phyloP scores from a whole-genome alignment of 2,888 invertebrate genomes.

The Adineta ricciae region DNA sequence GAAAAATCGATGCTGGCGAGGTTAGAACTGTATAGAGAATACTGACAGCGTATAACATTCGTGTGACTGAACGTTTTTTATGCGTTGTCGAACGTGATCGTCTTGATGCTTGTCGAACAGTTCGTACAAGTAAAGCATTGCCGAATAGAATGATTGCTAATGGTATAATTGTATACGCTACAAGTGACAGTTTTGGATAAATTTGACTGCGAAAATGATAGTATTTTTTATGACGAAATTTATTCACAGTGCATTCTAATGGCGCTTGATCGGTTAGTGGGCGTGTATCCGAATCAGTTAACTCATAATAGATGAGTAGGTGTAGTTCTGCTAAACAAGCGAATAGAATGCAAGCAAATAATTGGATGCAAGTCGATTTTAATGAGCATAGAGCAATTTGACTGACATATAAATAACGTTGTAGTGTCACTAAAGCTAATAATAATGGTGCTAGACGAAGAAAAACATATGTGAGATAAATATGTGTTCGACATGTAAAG shows the following conservation, averaged over 20 bases:
- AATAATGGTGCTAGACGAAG: neutral
- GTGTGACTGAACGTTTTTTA: neutral
- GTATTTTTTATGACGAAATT: neutral
- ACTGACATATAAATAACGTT: slow-evolving; percentile 13
- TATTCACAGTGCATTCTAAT: neutral
- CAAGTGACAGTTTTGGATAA: neutral
- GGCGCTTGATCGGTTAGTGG: neutral
- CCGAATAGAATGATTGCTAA: neutral
- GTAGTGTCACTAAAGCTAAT: neutral
- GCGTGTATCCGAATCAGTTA: neutral
- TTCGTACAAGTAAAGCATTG: slow-evolving; percentile 10
- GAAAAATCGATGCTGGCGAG: neutral
- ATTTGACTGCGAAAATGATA: neutral
- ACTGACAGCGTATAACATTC: slow-evolving; percentile 19
- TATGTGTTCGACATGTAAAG: slow-evolving; percentile 14
- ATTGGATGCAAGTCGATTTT: neutral
- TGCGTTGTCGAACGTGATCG: neutral
- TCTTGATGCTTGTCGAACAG: neutral
- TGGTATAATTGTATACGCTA: neutral
- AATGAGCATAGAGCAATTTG: neutral
- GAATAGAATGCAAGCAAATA: neutral
- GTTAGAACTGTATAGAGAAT: neutral
- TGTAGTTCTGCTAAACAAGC: neutral
- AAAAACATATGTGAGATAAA: neutral
- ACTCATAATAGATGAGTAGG: neutral